Percentiles rank a stretch among this genome's conserved stretches.
Evolutionary conservation across 2,888 invertebrate species (phyloP).

Genomic region (Tridacna gigas): DNA sequence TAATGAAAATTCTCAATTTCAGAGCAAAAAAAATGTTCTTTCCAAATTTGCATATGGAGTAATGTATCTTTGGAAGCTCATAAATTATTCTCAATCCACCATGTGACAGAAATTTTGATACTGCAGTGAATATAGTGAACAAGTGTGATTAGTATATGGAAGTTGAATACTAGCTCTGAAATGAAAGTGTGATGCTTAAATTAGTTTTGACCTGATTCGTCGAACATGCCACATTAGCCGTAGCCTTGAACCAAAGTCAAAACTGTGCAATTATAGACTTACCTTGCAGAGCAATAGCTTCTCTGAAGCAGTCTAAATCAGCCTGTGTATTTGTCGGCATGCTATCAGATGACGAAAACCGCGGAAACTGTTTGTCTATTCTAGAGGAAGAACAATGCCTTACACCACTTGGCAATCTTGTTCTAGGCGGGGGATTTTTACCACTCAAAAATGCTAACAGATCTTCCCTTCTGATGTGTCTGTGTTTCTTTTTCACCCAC

Average conservation of each 20-base stretch:
- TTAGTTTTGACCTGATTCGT: too few species aligned
- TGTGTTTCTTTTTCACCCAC: conserved; percentile 90
- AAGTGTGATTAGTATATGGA: too few species aligned
- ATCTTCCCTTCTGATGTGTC: conserved; percentile 91
- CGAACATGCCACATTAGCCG: too few species aligned
- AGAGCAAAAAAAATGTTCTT: too few species aligned
- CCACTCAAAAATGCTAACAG: conserved; percentile 91
- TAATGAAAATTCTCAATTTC: too few species aligned
- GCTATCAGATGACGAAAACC: conserved; percentile 86
- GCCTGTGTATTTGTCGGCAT: conserved; percentile 85
- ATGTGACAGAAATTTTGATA: too few species aligned
- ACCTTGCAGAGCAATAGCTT: conserved; percentile 89
- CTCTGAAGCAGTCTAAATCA: conserved; percentile 90
- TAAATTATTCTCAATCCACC: too few species aligned
- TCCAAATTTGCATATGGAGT: too few species aligned
- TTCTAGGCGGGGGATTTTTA: conserved; percentile 86
- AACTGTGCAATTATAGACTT: conserved; percentile 58
- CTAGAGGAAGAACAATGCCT: conserved; percentile 64
- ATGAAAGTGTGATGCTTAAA: too few species aligned
- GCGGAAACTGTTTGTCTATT: conserved; percentile 72
- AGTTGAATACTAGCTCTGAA: too few species aligned
- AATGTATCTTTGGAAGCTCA: too few species aligned
- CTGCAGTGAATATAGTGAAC: too few species aligned
- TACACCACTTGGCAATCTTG: conserved; percentile 59
- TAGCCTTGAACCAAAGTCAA: neutral